Conservation (phyloP, 53 echinoderm and acorn worm genomes). For the Pentamera pediparva region DNA sequence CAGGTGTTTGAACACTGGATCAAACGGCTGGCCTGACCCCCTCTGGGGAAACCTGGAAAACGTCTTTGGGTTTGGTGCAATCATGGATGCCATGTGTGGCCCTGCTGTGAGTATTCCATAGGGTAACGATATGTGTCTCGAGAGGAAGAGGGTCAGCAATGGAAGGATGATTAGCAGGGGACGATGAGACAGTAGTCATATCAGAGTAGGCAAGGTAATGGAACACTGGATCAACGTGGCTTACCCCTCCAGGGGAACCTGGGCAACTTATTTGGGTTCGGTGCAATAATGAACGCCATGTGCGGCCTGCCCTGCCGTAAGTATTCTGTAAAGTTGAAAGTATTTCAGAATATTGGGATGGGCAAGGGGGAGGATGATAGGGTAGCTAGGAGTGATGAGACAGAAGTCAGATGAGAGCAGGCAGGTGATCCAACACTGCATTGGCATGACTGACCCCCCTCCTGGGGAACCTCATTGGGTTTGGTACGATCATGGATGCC, state of each 20-base stretch:
- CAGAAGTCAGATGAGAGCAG: too few species aligned
- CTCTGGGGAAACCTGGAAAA: conserved; percentile 68
- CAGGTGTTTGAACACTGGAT: conserved; percentile 86
- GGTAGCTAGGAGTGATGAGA: too few species aligned
- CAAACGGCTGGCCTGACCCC: conserved; percentile 73
- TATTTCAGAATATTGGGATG: too few species aligned
- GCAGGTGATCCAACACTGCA: conserved; percentile 79
- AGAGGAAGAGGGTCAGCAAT: too few species aligned
- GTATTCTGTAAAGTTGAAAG: too few species aligned
- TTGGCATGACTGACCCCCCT: conserved; percentile 74
- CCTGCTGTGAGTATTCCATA: not conserved
- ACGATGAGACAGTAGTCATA: too few species aligned
- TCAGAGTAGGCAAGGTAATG: too few species aligned
- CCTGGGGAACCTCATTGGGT: conserved; percentile 86
- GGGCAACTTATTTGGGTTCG: conserved; percentile 87
- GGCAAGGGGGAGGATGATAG: too few species aligned
- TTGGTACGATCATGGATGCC: conserved; percentile 93
- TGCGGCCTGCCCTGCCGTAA: conserved; percentile 31
- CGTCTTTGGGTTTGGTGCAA: conserved; percentile 80
- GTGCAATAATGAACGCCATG: conserved; percentile 95
- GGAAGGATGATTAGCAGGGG: too few species aligned
- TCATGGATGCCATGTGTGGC: conserved; percentile 91
- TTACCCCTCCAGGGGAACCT: conserved; percentile 59
- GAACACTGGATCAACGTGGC: conserved; percentile 91
- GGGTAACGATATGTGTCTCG: too few species aligned